Conservation (phyloP, 2,113 vertebrate species). For the Rissa tridactyla region DNA sequence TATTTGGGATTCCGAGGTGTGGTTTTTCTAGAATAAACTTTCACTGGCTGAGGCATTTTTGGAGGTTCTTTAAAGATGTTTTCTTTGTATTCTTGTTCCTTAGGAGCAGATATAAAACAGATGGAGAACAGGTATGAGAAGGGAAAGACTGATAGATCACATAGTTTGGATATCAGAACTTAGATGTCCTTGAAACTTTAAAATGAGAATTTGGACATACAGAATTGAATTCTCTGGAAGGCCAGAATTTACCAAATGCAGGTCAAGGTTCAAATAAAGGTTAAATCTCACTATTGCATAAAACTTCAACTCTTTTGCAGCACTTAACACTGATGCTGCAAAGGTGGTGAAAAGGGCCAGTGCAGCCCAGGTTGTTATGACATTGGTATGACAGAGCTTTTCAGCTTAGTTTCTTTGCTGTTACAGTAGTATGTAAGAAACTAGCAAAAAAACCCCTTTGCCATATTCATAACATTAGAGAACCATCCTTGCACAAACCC, state of each 20-base stretch:
- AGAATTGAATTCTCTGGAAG: background rate
- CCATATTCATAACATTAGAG: background rate
- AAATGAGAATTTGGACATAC: background rate
- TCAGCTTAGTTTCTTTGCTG: background rate
- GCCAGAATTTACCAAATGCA: background rate
- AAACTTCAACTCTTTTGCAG: background rate
- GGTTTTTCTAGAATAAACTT: conserved; percentile 72
- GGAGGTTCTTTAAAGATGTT: conserved; percentile 75
- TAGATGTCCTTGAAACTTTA: conserved; percentile 19
- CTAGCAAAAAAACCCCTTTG: background rate
- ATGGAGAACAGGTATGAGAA: conserved; percentile 59
- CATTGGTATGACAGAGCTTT: background rate
- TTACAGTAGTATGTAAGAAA: background rate
- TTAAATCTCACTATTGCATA: background rate
- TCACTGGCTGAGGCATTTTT: conserved; percentile 64
- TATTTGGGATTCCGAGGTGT: conserved; percentile 48
- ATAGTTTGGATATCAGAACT: conserved; percentile 10
- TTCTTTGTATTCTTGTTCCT: conserved; percentile 87
- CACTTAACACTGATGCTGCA: background rate
- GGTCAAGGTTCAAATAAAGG: conserved; percentile 19
- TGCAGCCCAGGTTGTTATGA: background rate
- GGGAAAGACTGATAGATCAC: background rate
- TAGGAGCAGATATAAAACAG: conserved; percentile 56
- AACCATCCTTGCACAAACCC: background rate
- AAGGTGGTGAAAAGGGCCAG: background rate